These are phyloP conservation scores for Drosophila conformis DNA, from an alignment of 2,888 invertebrate species.

Conservation along the genomic window DNA sequence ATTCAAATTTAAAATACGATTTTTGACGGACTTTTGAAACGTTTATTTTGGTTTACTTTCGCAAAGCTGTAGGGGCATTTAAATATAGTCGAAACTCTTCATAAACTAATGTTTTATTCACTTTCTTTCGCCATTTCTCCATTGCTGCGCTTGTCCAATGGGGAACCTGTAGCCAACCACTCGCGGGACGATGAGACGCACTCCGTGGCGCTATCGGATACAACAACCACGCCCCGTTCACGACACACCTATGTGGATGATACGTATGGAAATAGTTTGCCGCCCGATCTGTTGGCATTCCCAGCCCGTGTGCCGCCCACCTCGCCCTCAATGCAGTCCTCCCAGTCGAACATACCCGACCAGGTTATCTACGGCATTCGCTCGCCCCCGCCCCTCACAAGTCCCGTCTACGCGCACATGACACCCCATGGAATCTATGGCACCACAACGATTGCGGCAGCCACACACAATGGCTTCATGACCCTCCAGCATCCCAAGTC, in stretches of 20 bases:
- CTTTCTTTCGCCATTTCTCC: neutral
- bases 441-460: slow-evolving; percentile 85
- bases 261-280: slow-evolving; percentile 88
- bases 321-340: slow-evolving; percentile 92
- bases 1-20: neutral
- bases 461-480: slow-evolving; percentile 88
- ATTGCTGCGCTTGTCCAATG: slow-evolving; percentile 5
- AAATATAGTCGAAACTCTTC: neutral
- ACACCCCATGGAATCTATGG: slow-evolving; percentile 87
- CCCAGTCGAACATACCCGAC: slow-evolving; percentile 89
- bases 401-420: slow-evolving; percentile 87
- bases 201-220: slow-evolving; percentile 88
- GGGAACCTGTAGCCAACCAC: slow-evolving; percentile 85
- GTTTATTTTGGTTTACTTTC: neutral
- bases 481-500: slow-evolving; percentile 91
- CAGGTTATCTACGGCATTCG: slow-evolving; percentile 84
- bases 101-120: neutral
- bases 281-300: slow-evolving; percentile 93
- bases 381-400: slow-evolving; percentile 86
- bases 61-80: neutral
- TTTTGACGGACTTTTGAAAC: neutral
- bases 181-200: slow-evolving; percentile 89
- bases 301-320: slow-evolving; percentile 89
- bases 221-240: slow-evolving; percentile 85
- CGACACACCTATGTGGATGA: slow-evolving; percentile 85